Percentiles rank a stretch among this genome's conserved stretches.
Evolutionary conservation across 2,113 vertebrate species (phyloP).

Genomic region (Equus przewalskii): DNA sequence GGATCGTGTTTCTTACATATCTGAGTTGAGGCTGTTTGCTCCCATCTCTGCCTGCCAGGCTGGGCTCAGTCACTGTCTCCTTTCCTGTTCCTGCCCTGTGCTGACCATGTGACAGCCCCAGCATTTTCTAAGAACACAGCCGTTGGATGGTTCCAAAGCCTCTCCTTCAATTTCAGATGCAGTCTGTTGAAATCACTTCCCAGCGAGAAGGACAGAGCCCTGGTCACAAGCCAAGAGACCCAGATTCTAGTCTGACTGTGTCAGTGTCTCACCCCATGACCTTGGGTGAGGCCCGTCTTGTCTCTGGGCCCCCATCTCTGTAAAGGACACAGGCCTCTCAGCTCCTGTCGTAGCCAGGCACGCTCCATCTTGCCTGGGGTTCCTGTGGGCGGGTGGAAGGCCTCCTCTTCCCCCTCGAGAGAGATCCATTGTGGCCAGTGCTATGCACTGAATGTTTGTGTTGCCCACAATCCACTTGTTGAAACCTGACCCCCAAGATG

Average conservation of each 20-base stretch:
- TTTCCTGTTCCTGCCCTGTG: not conserved
- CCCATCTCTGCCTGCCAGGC: not conserved
- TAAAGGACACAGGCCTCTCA: not conserved
- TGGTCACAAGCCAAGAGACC: not conserved
- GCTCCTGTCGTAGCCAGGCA: not conserved
- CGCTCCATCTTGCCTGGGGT: not conserved
- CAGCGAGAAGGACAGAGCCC: not conserved
- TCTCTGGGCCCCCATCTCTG: not conserved
- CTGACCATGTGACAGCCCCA: not conserved
- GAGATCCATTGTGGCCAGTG: not conserved
- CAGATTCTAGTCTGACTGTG: not conserved
- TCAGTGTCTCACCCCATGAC: not conserved
- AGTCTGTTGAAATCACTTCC: not conserved
- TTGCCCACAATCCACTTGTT: not conserved
- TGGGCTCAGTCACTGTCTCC: not conserved
- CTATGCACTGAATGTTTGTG: not conserved
- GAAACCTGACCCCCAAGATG: not conserved
- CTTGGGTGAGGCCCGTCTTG: not conserved
- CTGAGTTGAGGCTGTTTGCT: not conserved
- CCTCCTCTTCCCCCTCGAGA: not conserved
- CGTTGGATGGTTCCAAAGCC: not conserved
- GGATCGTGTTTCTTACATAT: no score
- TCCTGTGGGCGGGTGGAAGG: not conserved
- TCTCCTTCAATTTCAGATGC: not conserved
- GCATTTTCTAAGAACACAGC: not conserved